Percentiles rank a stretch among this genome's conserved stretches.
phyloP scores from a whole-genome alignment of 2,113 vertebrate species.

The Bagarius yarrelli region DNA sequence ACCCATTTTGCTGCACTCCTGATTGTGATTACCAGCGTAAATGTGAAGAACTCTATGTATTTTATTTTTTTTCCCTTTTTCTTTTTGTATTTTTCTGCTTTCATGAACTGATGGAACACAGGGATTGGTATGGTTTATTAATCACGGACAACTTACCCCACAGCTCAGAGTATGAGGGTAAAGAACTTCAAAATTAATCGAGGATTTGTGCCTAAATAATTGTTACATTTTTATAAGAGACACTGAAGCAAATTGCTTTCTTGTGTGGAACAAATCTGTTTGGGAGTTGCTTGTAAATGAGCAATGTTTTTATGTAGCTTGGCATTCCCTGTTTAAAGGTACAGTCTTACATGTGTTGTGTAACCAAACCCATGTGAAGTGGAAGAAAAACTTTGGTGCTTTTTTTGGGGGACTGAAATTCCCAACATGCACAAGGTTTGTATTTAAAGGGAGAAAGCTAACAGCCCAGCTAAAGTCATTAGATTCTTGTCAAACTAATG shows the following conservation, averaged over 20 bases:
- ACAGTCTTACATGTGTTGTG: conserved; percentile 80
- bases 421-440: conserved; percentile 38
- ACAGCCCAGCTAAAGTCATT: conserved; percentile 28
- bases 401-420: conserved; percentile 29
- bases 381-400: conserved; percentile 53
- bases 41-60: conserved; percentile 76
- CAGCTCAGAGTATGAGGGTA: conserved; percentile 67
- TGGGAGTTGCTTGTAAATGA: conserved; percentile 78
- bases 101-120: conserved; percentile 66
- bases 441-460: conserved; percentile 35
- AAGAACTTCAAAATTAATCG: conserved; percentile 67
- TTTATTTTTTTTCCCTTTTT: conserved; percentile 54
- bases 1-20: conserved; percentile 72
- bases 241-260: conserved; percentile 77
- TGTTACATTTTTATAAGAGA: conserved; percentile 78
- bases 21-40: conserved; percentile 77
- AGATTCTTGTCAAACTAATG: conserved; percentile 19
- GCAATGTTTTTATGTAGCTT: conserved; percentile 67
- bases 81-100: conserved; percentile 61
- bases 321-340: conserved; percentile 80
- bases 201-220: conserved; percentile 78
- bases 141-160: conserved; percentile 70
- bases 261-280: conserved; percentile 74
- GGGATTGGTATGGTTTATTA: conserved; percentile 64
- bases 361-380: conserved; percentile 69